These are phyloP conservation scores for Globodera rostochiensis DNA, from an alignment of 1,140 invertebrate species.

Conservation along the genomic window DNA sequence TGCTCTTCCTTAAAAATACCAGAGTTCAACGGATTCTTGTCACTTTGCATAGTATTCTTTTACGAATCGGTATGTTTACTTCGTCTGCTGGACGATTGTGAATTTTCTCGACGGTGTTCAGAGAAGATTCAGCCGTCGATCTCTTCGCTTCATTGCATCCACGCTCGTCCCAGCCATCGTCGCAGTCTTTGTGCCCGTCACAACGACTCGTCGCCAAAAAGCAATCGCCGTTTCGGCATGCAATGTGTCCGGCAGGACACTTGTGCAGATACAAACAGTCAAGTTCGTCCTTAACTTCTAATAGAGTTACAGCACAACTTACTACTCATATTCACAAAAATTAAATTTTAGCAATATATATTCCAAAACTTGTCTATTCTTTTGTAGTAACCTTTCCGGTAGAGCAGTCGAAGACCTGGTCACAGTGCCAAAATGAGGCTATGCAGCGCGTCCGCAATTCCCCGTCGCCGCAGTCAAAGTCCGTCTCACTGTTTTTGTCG, in stretches of 20 bases:
- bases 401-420: constrained; percentile 19
- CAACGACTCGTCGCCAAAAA: constrained; percentile 15
- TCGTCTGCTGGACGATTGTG: too few species aligned
- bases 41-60: too few species aligned
- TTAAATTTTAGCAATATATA: too few species aligned
- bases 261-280: constrained; percentile 12
- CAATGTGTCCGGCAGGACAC: constrained; percentile 3
- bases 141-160: neutral
- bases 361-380: too few species aligned
- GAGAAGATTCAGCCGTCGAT: too few species aligned
- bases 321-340: too few species aligned
- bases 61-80: too few species aligned
- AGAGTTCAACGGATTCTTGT: neutral
- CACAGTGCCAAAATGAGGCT: constrained; percentile 7
- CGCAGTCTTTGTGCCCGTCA: neutral
- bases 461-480: constrained; percentile 21
- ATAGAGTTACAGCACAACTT: neutral
- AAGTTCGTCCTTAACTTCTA: neutral
- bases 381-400: constrained; percentile 10
- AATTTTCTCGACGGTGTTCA: too few species aligned
- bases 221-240: constrained; percentile 16
- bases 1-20: neutral
- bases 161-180: constrained; percentile 9
- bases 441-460: constrained; percentile 19
- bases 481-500: neutral